Evolutionary conservation across 2,113 vertebrate species (phyloP), one percentile per base, ranked within the genome.

Genomic region (rabbit (Oryctolagus cuniculus)): DNA sequence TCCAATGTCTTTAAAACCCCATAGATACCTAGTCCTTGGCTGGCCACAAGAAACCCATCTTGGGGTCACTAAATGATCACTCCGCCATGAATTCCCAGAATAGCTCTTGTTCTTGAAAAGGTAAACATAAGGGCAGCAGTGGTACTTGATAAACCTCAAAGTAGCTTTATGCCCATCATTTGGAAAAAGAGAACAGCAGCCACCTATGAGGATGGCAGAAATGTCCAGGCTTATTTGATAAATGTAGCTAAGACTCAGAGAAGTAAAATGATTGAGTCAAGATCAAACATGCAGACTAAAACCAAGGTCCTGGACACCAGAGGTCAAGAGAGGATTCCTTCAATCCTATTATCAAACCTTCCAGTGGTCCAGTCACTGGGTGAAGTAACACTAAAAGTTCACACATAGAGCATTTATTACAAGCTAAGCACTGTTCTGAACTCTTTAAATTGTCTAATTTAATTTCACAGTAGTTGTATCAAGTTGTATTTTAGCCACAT

Each of bases 31-130:
- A 3, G 2, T 63, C 61, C 25, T 81, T 86, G 25, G 63, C 53
- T 66, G 24, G 69, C 25, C n/a, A 58, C 66, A 24, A 44, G 44
- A 58, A 64, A 63, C 24, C 58, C 25, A 24, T 70, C 72, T 66
- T 64, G 79, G 55, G 61, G 10, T 6, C 53, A 38, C n/a, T 24
- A 21, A 51, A 51, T 66, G 61, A 80, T 29, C 8, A 83, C 27
- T 63, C 44, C 67, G 22, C 13, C 74, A 36, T 64, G 44, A 85
- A 88, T 36, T 74, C 67, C 70, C 38, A 53, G 25, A 9, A 66
- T 64, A 81, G 31, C 13, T 77, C 70, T 93, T 63, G 74, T 81
- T 89, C 31, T 82, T 78, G 16, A 93, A 93, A 86, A 22, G 34
- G 19, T 81, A 72, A 88, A 89, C 77, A 66, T 75, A 73, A 88